A percentile compares a stretch with the other conserved stretches of the same genome.
Conservation (phyloP, 1,140 invertebrate genomes). For the Drosophila tani region DNA sequence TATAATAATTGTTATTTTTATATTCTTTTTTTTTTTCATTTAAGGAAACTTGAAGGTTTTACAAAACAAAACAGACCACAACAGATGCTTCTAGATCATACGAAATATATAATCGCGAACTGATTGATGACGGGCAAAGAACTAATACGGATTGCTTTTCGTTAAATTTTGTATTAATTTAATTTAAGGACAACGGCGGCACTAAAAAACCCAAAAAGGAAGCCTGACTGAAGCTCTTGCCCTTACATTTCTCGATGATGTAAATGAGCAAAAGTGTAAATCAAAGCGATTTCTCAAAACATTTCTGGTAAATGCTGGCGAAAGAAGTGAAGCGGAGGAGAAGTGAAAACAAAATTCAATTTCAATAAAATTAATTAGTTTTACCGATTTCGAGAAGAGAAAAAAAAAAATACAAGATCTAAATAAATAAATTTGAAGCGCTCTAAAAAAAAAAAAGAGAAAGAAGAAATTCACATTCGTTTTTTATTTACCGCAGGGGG, state of each 20-base stretch:
- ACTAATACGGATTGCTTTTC: slow-evolving; percentile 67
- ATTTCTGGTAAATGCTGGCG: slow-evolving; percentile 43
- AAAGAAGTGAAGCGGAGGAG: slow-evolving; percentile 28
- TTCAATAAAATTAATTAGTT: slow-evolving; percentile 76
- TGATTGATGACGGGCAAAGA: slow-evolving; percentile 72
- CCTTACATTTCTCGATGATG: slow-evolving; percentile 10
- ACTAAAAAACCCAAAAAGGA: slow-evolving; percentile 76
- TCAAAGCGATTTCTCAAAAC: slow-evolving; percentile 30
- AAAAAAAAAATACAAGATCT: slow-evolving; percentile 10
- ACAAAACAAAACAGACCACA: slow-evolving; percentile 84
- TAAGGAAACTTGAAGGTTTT: slow-evolving; percentile 82
- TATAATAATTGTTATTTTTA: slow-evolving; percentile 78
- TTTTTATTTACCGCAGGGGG: slow-evolving; percentile 44
- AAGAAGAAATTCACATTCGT: slow-evolving; percentile 49
- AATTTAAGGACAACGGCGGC: slow-evolving; percentile 70
- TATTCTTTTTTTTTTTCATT: slow-evolving; percentile 71
- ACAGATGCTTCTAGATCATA: slow-evolving; percentile 80
- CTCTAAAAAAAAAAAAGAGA: slow-evolving; percentile 32
- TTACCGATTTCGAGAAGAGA: slow-evolving; percentile 41
- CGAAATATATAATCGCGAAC: slow-evolving; percentile 73
- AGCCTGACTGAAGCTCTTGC: slow-evolving; percentile 47
- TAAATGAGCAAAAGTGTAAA: slow-evolving; percentile 39
- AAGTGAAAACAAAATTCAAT: slow-evolving; percentile 74
- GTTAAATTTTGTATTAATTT: slow-evolving; percentile 45
- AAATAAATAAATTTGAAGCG: slow-evolving; percentile 27